phyloP scores from a whole-genome alignment of 2,113 vertebrate genomes.

The Malurus melanocephalus region DNA sequence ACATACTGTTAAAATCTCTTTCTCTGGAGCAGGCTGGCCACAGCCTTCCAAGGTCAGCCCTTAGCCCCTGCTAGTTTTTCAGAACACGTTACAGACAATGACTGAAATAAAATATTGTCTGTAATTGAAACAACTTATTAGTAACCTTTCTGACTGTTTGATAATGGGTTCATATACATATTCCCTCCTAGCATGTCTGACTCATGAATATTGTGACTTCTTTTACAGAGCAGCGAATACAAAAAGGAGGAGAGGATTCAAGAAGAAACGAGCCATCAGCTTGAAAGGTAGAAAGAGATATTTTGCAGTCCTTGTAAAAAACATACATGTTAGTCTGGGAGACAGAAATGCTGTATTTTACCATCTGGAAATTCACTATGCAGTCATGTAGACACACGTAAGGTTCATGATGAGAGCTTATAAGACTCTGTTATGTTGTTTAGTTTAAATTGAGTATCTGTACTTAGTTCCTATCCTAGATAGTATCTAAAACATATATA shows the following conservation, averaged over 20 bases:
- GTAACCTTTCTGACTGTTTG: not conserved
- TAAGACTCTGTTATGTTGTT: not conserved
- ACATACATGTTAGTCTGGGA: not conserved
- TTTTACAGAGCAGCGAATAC: constrained; percentile 42
- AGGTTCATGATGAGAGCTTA: not conserved
- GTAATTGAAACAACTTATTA: not conserved
- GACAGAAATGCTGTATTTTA: not conserved
- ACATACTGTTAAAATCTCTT: not conserved
- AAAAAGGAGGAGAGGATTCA: constrained; percentile 12
- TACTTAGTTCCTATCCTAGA: not conserved
- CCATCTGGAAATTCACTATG: not conserved
- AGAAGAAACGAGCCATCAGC: constrained; percentile 27
- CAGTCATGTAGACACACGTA: not conserved
- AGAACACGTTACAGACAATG: not conserved
- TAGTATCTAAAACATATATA: not conserved
- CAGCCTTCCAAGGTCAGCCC: not conserved
- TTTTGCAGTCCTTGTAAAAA: not conserved
- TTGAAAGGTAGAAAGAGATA: not conserved
- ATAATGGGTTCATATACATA: not conserved
- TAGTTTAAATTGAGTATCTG: not conserved
- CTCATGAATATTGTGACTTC: not conserved
- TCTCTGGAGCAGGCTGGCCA: not conserved
- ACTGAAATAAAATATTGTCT: not conserved
- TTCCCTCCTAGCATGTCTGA: not conserved
- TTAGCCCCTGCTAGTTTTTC: not conserved